Evolutionary conservation across 1,140 invertebrate species (phyloP).

Genomic region (Helicoverpa zea): DNA sequence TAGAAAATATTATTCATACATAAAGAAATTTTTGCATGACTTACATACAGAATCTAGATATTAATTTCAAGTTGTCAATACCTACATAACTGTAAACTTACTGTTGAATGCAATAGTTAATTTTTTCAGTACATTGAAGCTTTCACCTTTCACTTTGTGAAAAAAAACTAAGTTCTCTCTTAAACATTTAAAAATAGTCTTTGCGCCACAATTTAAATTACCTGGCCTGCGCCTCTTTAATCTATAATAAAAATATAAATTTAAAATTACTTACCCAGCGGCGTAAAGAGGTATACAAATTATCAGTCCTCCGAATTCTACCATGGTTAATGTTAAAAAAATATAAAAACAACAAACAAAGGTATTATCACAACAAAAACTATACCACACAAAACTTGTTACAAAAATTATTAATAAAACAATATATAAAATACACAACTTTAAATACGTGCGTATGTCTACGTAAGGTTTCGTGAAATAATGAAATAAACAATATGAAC

Average conservation of each 20-base stretch:
- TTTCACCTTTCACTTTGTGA: slow-evolving; percentile 11
- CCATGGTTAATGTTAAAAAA: slow-evolving; percentile 50
- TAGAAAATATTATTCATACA: too few relatives aligned
- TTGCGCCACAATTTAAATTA: neutral
- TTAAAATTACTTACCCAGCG: slow-evolving; percentile 63
- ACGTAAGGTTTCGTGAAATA: neutral
- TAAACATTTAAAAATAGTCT: neutral
- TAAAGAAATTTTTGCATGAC: too few relatives aligned
- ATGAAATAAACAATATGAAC: slow-evolving; percentile 32
- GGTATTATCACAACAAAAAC: slow-evolving; percentile 20
- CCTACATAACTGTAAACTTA: neutral
- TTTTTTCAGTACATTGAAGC: neutral
- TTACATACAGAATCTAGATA: too few relatives aligned
- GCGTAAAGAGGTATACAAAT: slow-evolving; percentile 68
- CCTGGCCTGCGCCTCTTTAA: neutral
- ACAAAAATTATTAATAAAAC: neutral
- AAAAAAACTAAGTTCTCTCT: neutral
- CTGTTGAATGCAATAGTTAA: neutral
- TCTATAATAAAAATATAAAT: slow-evolving; percentile 26
- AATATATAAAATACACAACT: slow-evolving; percentile 16
- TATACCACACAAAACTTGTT: slow-evolving; percentile 3
- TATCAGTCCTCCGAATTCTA: slow-evolving; percentile 60
- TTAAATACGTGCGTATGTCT: slow-evolving; percentile 13
- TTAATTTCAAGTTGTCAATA: too few relatives aligned
- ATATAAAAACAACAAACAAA: slow-evolving; percentile 10